Conservation (phyloP, 2,888 invertebrate genomes). For the Margaritifera margaritifera region DNA sequence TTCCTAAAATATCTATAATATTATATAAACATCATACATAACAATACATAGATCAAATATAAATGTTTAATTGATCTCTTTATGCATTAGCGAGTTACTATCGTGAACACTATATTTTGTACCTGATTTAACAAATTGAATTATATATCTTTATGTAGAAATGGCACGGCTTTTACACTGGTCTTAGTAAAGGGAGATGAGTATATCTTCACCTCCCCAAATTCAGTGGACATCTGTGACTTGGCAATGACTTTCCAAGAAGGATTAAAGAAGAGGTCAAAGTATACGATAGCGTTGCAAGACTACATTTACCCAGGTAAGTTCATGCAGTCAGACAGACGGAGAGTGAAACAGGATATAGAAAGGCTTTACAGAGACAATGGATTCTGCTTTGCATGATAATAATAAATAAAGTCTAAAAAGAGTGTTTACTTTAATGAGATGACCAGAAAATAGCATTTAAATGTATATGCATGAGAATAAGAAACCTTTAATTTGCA, state of each 20-base stretch:
- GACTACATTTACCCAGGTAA: constrained; percentile 81
- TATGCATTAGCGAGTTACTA: too few relatives aligned
- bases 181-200: constrained; percentile 97
- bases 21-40: too few relatives aligned
- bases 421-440: not conserved
- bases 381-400: not conserved
- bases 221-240: constrained; percentile 97
- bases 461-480: too few relatives aligned
- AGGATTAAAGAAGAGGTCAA: constrained; percentile 94
- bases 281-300: constrained; percentile 94
- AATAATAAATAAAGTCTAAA: not conserved
- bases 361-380: not conserved
- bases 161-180: constrained; percentile 92
- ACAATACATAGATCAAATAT: too few relatives aligned
- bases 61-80: too few relatives aligned
- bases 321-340: too few relatives aligned
- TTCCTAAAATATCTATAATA: too few relatives aligned
- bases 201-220: constrained; percentile 98
- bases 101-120: too few relatives aligned
- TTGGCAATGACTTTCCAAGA: constrained; percentile 97
- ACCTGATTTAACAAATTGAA: too few relatives aligned
- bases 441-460: not conserved
- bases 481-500: too few relatives aligned
- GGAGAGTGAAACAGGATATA: too few relatives aligned
- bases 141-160: constrained; percentile 77